Evolutionary conservation across 2,113 vertebrate genomes (phyloP).

Genomic region (Tyrannus savana): DNA sequence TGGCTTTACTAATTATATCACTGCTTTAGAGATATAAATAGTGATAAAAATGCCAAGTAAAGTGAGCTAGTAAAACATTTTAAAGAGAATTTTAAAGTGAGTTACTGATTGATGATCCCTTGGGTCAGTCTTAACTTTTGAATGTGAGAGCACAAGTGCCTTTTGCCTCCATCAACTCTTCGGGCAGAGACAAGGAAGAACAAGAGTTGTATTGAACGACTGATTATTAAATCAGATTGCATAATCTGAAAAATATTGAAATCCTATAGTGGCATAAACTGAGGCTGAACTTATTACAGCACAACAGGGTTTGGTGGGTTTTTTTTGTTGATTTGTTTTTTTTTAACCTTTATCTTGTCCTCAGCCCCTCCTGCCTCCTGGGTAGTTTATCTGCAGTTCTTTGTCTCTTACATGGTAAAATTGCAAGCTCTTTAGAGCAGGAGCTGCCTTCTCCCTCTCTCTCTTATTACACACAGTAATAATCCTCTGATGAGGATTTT

Average conservation of each 20-base stretch:
- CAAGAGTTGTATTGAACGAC: not conserved
- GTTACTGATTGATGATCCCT: constrained; percentile 66
- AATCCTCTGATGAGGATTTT: not conserved
- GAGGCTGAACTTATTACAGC: not conserved
- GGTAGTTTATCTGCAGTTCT: not conserved
- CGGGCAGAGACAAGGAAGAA: not conserved
- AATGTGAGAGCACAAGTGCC: not conserved
- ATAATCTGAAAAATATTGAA: constrained; percentile 39
- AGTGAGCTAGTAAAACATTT: constrained; percentile 74
- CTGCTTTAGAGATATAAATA: constrained; percentile 73
- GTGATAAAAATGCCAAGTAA: constrained; percentile 76
- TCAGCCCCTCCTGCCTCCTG: not conserved
- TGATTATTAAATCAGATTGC: constrained; percentile 28
- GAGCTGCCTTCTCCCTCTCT: not conserved
- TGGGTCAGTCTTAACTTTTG: constrained; percentile 51
- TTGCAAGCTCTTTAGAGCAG: not conserved
- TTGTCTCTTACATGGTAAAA: not conserved
- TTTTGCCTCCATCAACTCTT: not conserved
- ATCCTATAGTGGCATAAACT: not conserved
- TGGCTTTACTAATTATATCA: constrained; percentile 78
- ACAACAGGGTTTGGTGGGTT: not conserved
- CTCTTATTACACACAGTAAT: not conserved
- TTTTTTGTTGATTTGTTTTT: not conserved
- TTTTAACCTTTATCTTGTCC: not conserved
- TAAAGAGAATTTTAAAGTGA: constrained; percentile 75